Base-by-base conservation (phyloP, 1,140 invertebrate species). In the Drosophila cardini region DNA sequence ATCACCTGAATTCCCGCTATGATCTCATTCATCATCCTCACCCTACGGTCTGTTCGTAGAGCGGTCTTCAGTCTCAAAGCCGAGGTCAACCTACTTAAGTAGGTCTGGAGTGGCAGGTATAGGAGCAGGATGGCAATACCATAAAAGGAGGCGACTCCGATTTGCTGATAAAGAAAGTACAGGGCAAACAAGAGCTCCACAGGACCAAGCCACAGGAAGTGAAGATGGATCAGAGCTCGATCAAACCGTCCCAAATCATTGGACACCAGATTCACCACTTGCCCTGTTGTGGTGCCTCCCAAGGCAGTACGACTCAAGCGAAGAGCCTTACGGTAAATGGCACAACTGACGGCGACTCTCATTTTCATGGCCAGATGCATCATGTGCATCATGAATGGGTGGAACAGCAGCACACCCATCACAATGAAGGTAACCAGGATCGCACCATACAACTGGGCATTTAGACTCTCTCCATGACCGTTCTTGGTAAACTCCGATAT, bases 11-110 rank as follows among this genome's bases (percentile, higher is more conserved):
- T 97, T 0, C 96, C 97, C 53, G 94, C 94, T 16, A 98, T 95
- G 6, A 98, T 96, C 93, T 98, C 97, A 86, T 96, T 97, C 96
- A 98, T 98, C 43, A 97, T 91, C 43, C 95, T 93, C 1, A 98
- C 95, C 65, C 97, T 93, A 80, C 97, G 94, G 90, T 98, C 97
- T 0, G 97, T 98, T 75, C 94, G 93, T 2, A 93, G 69, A 0
- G 96, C 96, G 5, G 95, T 96, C 75, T 94, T 92, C 46, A 94
- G 77, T 50, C 96, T 93, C 21, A 95, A 93, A 40, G 92, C 93
- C 0, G 95, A 94, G 1, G 95, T 95, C 15, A 94, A 92, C 76
- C 94, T 95, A 5, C 96, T 96, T 76, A 97, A 93, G 72, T 93
- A 94, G 67, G 94, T 95, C 96, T 98, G 96, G 18, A 98, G 91